Evolutionary conservation across 2,797 vertebrate genomes (phyloP), one percentile per base, ranked within the genome.

Genomic region (Anguilla megastoma): DNA sequence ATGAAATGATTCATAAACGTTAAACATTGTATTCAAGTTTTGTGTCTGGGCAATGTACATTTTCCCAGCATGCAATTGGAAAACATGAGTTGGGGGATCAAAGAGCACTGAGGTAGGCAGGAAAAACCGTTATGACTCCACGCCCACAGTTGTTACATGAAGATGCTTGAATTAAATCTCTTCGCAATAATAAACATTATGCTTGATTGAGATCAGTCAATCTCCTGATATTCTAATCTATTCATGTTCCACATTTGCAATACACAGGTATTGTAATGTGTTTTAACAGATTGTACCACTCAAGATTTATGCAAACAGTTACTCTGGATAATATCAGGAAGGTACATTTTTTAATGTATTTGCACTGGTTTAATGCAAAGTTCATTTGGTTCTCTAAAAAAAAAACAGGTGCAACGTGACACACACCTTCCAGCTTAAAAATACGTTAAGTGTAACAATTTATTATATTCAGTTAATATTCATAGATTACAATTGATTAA

Each of bases 121-220:
- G 10, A 12, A 50, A 66, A 5, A 50, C 12, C 9, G 24, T 66
- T 63, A 16, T 30, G n/a, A 60, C 63, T 52, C 36, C n/a, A 45
- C n/a, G 52, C 12, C 27, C 85, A n/a, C 85, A 36, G 66, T 48
- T 14, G 3, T 24, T 33, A 16, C 27, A n/a, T 33, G 52, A 58
- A 63, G 84, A 3, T 60, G 14, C 54, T 50, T 60, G 58, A 85
- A 58, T 85, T 63, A 16, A 36, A 85, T 85, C n/a, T 36, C 84
- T 18, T 85, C 1, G 50, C 41, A 9, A 71, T 71, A 30, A 71
- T 66, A 66, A n/a, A 24, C 21, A 50, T 83, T 24, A 21, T 0
- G 52, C 10, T 24, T 16, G 71, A 41, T 76, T 14, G 16, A 76
- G 71, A 36, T 33, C 41, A 16, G 2, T 76, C 71, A 16, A 76